Evolutionary conservation across 2,888 invertebrate species (phyloP).

Genomic region (Cerceris rybyensis): DNA sequence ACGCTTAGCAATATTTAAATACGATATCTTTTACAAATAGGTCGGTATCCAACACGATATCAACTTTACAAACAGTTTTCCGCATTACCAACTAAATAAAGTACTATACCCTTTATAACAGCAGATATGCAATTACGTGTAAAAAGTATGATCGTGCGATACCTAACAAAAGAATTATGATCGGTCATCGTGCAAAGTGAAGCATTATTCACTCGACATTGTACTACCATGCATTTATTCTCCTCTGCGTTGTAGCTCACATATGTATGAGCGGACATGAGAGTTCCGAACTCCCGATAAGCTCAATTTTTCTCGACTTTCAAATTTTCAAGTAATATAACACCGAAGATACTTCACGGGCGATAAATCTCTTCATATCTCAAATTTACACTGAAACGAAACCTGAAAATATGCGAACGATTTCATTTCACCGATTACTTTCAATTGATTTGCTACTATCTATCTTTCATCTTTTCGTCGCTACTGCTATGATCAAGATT

Average conservation of each 20-base stretch:
- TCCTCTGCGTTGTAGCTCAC: not conserved
- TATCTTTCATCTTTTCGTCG: conserved; percentile 7
- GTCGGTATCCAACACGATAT: too few species aligned
- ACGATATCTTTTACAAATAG: too few species aligned
- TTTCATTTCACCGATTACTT: conserved; percentile 6
- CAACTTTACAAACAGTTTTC: too few species aligned
- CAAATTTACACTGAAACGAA: conserved; percentile 44
- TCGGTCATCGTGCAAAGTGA: too few species aligned
- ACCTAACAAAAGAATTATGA: too few species aligned
- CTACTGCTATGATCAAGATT: conserved; percentile 9
- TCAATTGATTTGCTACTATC: not conserved
- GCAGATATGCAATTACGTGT: too few species aligned
- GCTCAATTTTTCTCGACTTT: conserved; percentile 35
- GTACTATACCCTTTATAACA: too few species aligned
- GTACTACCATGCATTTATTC: too few species aligned
- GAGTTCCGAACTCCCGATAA: not conserved
- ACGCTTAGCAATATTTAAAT: too few species aligned
- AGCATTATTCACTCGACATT: too few species aligned
- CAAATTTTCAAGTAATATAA: conserved; percentile 31
- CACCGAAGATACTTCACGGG: conserved; percentile 25
- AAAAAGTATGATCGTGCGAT: too few species aligned
- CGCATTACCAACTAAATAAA: too few species aligned
- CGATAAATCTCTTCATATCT: conserved; percentile 11
- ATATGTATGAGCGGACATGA: not conserved
- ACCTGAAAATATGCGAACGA: conserved; percentile 23